Conservation (phyloP, 1,140 invertebrate genomes). For the Araneus ventricosus region DNA sequence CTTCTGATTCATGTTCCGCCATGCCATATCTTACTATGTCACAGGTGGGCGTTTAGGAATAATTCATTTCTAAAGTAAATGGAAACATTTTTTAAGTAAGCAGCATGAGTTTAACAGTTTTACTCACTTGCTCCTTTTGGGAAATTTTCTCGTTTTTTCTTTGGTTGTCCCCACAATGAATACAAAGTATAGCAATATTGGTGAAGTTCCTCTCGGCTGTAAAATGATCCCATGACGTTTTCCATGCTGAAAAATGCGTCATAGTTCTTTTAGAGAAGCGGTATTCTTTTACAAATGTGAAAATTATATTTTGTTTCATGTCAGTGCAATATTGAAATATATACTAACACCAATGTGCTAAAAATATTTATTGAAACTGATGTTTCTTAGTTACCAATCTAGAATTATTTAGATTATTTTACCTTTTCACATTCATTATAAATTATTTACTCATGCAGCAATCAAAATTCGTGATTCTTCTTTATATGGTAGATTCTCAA, state of each 20-base stretch:
- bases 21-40: no score
- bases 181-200: constrained; percentile 42
- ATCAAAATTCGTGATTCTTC: no score
- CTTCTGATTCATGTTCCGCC: neutral
- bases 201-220: neutral
- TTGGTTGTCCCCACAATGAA: constrained; percentile 47
- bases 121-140: constrained; percentile 41
- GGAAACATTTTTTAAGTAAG: neutral
- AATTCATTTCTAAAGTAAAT: neutral
- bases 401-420: no score
- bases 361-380: no score
- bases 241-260: constrained; percentile 4
- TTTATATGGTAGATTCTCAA: no score
- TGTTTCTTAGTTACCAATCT: no score
- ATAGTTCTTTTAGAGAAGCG: neutral
- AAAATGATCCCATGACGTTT: constrained; percentile 37
- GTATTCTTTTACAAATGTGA: neutral
- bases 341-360: no score
- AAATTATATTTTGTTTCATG: neutral
- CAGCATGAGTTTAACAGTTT: neutral
- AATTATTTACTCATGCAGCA: no score
- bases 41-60: neutral
- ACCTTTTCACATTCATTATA: no score
- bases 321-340: no score
- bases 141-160: constrained; percentile 4